phyloP scores from a whole-genome alignment of 2,113 vertebrate species.

The Rhizomys pruinosus region DNA sequence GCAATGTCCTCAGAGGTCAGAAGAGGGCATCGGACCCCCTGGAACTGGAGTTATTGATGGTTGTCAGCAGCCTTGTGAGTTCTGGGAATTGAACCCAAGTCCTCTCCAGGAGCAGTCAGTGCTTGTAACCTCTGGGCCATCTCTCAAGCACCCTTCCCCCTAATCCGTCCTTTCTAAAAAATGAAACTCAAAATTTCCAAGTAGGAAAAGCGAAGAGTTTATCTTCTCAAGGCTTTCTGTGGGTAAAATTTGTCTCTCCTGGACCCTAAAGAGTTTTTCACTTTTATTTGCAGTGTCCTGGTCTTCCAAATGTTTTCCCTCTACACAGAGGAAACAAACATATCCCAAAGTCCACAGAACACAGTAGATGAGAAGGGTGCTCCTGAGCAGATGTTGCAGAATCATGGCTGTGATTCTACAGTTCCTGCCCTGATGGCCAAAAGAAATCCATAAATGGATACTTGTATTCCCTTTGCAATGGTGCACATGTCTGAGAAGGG shows the following conservation, averaged over 20 bases:
- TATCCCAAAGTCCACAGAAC: background rate
- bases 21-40: no score
- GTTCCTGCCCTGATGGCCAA: background rate
- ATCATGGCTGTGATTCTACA: background rate
- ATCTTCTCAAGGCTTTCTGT: background rate
- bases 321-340: background rate
- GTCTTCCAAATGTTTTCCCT: background rate
- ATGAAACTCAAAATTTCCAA: background rate
- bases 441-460: background rate
- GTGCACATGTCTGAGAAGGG: background rate
- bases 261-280: background rate
- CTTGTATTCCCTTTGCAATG: background rate
- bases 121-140: no score
- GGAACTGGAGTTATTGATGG: no score
- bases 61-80: no score
- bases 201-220: background rate
- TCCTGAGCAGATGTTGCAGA: background rate
- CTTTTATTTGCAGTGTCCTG: background rate
- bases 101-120: no score
- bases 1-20: no score
- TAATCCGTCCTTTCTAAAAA: no score
- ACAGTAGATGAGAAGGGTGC: background rate
- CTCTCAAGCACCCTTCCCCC: no score
- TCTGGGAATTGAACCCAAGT: no score
- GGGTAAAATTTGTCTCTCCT: background rate